phyloP scores from a whole-genome alignment of 2,113 vertebrate species.

The Sinosuthora webbiana region DNA sequence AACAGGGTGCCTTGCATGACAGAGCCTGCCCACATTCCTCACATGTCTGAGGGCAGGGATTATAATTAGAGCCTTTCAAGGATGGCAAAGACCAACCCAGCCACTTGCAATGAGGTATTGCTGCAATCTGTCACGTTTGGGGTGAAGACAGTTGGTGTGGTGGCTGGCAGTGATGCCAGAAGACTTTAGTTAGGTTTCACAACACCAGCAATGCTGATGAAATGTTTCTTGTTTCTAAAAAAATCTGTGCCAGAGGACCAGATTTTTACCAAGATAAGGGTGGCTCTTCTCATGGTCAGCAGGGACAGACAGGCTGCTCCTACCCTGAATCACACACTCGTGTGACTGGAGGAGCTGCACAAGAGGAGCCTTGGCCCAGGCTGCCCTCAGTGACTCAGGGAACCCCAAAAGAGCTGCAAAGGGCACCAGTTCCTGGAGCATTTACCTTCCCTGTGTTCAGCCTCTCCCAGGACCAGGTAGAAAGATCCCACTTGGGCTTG shows the following conservation, averaged over 20 bases:
- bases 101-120: neutral
- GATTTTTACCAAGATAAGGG: neutral
- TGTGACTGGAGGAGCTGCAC: fast-evolving
- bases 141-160: fast-evolving
- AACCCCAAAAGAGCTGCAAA: neutral
- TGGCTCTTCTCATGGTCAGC: neutral
- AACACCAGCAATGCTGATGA: neutral
- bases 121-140: neutral
- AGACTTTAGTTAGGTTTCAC: neutral
- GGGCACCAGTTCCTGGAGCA: neutral
- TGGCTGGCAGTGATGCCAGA: neutral
- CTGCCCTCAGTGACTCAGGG: neutral
- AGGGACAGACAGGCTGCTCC: neutral
- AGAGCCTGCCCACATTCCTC: neutral
- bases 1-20: neutral
- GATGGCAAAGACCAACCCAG: neutral
- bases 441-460: conserved; percentile 81
- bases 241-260: neutral
- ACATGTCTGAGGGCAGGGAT: neutral
- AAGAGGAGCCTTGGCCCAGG: neutral
- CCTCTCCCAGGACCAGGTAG: conserved; percentile 88
- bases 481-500: conserved; percentile 81
- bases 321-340: fast-evolving
- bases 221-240: neutral
- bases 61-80: conserved; percentile 22